phyloP scores from a whole-genome alignment of 2,888 invertebrate genomes.

The Chloromyia formosa region DNA sequence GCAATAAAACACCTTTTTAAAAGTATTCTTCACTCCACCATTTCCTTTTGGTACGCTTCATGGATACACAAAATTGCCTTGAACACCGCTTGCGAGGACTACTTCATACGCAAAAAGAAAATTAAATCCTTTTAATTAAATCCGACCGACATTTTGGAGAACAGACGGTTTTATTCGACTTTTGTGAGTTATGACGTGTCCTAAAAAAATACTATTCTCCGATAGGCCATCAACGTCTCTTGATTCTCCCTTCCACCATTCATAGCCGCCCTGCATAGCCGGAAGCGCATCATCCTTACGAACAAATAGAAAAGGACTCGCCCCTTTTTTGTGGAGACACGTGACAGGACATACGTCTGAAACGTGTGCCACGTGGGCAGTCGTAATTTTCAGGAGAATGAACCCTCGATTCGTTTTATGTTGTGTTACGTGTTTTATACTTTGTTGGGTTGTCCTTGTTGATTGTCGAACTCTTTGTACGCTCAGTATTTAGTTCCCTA shows the following conservation, averaged over 20 bases:
- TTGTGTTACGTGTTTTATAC: constrained; percentile 3
- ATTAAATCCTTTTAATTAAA: neutral
- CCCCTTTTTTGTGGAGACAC: constrained; percentile 22
- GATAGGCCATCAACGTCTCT: constrained; percentile 1
- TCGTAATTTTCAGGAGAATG: constrained; percentile 35
- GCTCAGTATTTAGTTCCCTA: neutral
- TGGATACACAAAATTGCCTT: too few relatives aligned
- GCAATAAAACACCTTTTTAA: too few relatives aligned
- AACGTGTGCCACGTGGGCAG: constrained; percentile 34
- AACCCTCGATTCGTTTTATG: constrained; percentile 31
- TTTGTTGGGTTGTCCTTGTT: constrained; percentile 10
- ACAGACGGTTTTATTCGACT: neutral
- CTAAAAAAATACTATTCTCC: neutral
- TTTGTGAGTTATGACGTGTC: neutral
- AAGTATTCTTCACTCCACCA: too few relatives aligned
- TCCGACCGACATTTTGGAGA: constrained; percentile 26
- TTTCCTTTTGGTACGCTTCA: too few relatives aligned
- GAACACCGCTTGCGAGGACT: too few relatives aligned
- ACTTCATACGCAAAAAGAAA: too few relatives aligned
- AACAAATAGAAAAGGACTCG: constrained; percentile 25
- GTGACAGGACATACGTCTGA: constrained; percentile 32
- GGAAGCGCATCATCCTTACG: neutral
- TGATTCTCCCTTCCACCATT: neutral
- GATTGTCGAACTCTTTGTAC: neutral
- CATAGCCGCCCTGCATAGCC: neutral